Conservation (phyloP, 2,113 vertebrate genomes). For the Chunga burmeisteri region DNA sequence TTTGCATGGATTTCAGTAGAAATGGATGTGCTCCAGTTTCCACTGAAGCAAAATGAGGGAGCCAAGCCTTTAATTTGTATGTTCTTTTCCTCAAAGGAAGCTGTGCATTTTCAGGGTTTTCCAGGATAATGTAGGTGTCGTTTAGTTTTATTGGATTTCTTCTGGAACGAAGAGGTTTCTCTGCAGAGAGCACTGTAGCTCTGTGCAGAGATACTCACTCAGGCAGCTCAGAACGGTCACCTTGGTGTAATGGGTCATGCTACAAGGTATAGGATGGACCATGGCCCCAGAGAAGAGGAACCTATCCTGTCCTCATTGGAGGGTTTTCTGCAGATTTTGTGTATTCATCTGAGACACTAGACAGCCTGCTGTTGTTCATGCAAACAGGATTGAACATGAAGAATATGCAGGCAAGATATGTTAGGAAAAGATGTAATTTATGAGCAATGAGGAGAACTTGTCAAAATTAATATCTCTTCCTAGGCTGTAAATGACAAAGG, state of each 20-base stretch:
- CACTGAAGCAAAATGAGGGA: not conserved
- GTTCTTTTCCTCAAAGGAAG: not conserved
- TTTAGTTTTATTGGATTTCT: not conserved
- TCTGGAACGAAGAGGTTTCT: not conserved
- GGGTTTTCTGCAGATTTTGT: not conserved
- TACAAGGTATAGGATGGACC: not conserved
- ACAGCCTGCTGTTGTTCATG: not conserved
- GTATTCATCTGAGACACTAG: not conserved
- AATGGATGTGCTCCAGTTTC: not conserved
- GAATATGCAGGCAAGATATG: not conserved
- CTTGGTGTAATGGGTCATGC: not conserved
- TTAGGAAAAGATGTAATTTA: not conserved
- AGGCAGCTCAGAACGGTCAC: not conserved
- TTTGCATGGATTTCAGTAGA: not conserved
- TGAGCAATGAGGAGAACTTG: not conserved
- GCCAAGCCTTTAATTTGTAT: not conserved
- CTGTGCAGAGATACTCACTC: not conserved
- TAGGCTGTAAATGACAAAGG: not conserved
- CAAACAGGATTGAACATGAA: not conserved
- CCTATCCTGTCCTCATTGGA: not conserved
- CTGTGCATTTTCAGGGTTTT: not conserved
- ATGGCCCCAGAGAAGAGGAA: not conserved
- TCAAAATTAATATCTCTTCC: not conserved
- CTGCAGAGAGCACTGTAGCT: not conserved
- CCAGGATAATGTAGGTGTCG: not conserved